These are phyloP conservation scores for Lepidochrysops patricia DNA, from an alignment of 2,888 invertebrate species.

Conservation along the genomic window DNA sequence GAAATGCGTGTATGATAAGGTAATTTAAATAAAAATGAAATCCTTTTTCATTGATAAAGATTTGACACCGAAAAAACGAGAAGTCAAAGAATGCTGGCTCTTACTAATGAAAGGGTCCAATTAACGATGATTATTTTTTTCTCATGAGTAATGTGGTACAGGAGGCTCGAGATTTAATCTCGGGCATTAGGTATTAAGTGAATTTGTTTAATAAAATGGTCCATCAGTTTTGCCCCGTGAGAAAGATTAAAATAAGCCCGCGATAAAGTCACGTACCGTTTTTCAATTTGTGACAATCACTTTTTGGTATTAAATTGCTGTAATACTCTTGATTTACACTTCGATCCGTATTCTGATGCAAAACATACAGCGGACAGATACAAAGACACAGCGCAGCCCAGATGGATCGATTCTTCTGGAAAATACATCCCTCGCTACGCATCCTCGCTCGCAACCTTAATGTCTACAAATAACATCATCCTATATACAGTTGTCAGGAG, in stretches of 20 bases:
- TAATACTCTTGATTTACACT: background rate
- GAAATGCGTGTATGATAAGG: slow-evolving; percentile 49
- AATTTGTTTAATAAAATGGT: slow-evolving; percentile 15
- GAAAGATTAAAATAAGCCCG: slow-evolving; percentile 10
- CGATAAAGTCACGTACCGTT: background rate
- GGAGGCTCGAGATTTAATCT: slow-evolving; percentile 31
- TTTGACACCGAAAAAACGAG: slow-evolving; percentile 70
- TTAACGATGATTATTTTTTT: slow-evolving; percentile 71
- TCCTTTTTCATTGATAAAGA: slow-evolving; percentile 72
- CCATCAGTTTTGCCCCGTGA: slow-evolving; percentile 5
- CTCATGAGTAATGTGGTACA: slow-evolving; percentile 54
- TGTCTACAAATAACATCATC: slow-evolving; percentile 37
- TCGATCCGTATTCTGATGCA: background rate
- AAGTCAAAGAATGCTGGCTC: slow-evolving; percentile 57
- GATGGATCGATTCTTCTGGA: no score
- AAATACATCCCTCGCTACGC: no score
- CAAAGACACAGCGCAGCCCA: no score
- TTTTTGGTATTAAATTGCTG: background rate
- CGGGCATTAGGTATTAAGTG: slow-evolving; percentile 15
- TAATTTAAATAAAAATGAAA: slow-evolving; percentile 71
- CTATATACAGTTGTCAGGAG: slow-evolving; percentile 55
- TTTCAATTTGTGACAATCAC: background rate
- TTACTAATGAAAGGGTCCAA: slow-evolving; percentile 74
- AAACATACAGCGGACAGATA: no score
- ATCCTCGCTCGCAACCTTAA: no score